Evolutionary conservation across 2,113 vertebrate genomes (phyloP).

Genomic region (Pongo abelii): DNA sequence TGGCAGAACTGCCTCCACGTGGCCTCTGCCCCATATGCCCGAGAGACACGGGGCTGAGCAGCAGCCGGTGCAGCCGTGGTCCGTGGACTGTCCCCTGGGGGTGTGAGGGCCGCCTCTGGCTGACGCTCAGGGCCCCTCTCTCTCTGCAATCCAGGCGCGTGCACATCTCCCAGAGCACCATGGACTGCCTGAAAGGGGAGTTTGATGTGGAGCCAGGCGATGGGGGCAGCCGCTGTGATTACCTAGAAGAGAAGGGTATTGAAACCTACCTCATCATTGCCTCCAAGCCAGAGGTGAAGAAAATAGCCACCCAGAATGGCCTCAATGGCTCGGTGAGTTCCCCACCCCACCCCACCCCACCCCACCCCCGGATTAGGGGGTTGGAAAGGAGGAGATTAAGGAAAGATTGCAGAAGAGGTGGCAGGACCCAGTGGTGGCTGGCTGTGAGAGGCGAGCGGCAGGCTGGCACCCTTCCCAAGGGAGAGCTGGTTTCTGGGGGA

Average conservation of each 20-base stretch:
- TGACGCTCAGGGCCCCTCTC: background rate
- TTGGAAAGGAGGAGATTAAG: background rate
- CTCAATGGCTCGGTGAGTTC: constrained; percentile 91
- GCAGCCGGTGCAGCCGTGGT: background rate
- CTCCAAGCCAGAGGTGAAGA: constrained; percentile 84
- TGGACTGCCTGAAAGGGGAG: constrained; percentile 94
- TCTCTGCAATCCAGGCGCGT: constrained; percentile 86
- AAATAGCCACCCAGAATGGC: constrained; percentile 86
- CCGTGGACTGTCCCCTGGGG: rapidly evolving
- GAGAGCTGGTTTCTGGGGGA: too few species aligned
- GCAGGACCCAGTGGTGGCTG: background rate
- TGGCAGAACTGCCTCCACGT: background rate
- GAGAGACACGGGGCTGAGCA: background rate
- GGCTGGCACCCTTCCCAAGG: background rate
- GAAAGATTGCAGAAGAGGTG: background rate
- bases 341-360: rapidly evolving
- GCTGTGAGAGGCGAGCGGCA: background rate
- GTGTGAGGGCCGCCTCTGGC: background rate
- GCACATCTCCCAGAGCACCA: constrained; percentile 95
- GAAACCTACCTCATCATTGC: constrained; percentile 92
- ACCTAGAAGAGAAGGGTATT: constrained; percentile 93
- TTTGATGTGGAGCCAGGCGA: constrained; percentile 94
- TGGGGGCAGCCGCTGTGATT: constrained; percentile 93
- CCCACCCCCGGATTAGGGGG: rapidly evolving
- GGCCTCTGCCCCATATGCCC: rapidly evolving